Percentiles rank a stretch among this genome's conserved stretches.
These are phyloP conservation scores for Aleiodes sp. DNA, from an alignment of 1,140 invertebrate genomes.

Conservation along the genomic window DNA sequence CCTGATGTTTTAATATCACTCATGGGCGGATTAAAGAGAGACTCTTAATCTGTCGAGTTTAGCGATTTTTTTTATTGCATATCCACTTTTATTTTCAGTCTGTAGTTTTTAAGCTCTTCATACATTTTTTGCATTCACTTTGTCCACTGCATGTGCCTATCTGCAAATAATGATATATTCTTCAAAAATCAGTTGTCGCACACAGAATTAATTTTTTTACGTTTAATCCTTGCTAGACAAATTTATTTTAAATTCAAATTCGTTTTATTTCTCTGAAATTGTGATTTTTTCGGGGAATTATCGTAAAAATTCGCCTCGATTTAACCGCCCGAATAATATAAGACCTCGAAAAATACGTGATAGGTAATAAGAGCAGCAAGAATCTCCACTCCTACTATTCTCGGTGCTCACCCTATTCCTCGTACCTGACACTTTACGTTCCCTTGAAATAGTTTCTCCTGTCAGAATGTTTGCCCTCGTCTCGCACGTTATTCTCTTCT, in stretches of 20 bases:
- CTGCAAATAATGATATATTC: conserved; percentile 8
- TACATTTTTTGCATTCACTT: background rate
- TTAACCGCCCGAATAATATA: conserved; percentile 47
- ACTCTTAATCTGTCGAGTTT: background rate
- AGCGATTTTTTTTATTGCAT: no score
- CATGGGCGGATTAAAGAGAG: background rate
- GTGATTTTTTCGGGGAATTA: no score
- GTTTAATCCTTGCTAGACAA: no score
- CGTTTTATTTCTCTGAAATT: no score
- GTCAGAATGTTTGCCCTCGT: conserved; percentile 16
- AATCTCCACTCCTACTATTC: conserved; percentile 51
- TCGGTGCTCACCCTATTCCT: conserved; percentile 26
- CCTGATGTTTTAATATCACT: background rate
- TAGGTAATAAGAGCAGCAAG: conserved; percentile 46
- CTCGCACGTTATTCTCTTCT: background rate
- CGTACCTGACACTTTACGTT: background rate
- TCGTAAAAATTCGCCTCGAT: no score
- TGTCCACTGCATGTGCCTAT: background rate
- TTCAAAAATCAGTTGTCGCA: no score
- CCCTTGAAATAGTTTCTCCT: background rate
- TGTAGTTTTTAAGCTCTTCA: background rate
- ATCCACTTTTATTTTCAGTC: background rate
- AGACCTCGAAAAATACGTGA: conserved; percentile 43
- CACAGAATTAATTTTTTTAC: no score
- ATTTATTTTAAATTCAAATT: no score